Conservation (phyloP, 2,888 invertebrate species). For the Andrena chrysosceles region DNA sequence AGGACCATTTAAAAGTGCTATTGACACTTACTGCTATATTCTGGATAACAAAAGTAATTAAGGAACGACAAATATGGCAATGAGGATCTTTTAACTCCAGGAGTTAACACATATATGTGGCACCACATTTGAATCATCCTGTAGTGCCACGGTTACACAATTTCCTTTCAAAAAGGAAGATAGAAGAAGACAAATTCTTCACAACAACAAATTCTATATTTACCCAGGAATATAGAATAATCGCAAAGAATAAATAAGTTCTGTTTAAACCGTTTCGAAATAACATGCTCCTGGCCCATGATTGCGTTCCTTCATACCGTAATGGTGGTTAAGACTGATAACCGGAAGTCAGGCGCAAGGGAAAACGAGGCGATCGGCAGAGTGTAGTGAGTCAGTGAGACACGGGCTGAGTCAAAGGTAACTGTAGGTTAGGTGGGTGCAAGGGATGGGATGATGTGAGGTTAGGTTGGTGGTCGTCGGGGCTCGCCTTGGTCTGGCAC, state of each 20-base stretch:
- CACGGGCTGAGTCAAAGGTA: constrained; percentile 73
- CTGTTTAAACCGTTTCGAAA: constrained; percentile 14
- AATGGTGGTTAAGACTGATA: constrained; percentile 59
- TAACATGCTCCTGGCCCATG: constrained; percentile 38
- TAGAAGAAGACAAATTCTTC: no score
- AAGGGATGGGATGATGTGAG: constrained; percentile 80
- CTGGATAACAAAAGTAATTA: neutral
- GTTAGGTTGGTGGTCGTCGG: constrained; percentile 80
- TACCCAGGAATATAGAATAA: no score
- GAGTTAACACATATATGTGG: no score
- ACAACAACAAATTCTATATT: no score
- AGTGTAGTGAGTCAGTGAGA: constrained; percentile 76
- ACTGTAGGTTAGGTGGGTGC: constrained; percentile 76
- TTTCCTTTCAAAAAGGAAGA: no score
- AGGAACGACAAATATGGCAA: neutral
- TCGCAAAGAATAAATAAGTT: neutral
- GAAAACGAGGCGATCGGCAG: constrained; percentile 60
- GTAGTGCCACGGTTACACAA: neutral
- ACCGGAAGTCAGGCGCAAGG: constrained; percentile 65
- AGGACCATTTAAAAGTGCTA: neutral
- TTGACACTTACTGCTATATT: neutral
- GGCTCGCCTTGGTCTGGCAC: constrained; percentile 84
- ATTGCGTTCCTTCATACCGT: constrained; percentile 56
- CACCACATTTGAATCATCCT: neutral
- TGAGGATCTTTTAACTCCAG: neutral